Conservation (phyloP, 2,888 invertebrate genomes). For the Hemaris fuciformis region DNA sequence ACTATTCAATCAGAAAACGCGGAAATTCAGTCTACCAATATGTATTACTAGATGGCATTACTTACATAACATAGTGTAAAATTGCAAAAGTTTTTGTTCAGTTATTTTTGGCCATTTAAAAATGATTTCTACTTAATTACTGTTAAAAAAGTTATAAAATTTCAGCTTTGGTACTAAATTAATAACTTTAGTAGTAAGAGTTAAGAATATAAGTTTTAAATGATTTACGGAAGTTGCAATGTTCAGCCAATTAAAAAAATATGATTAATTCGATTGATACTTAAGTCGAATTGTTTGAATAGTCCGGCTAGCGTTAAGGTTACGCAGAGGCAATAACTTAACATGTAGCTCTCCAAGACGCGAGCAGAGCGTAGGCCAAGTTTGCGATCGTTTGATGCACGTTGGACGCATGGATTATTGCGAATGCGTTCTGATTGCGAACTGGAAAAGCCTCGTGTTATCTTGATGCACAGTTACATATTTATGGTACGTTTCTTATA, state of each 20-base stretch:
- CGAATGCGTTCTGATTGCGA: not conserved
- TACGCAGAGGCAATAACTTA: not conserved
- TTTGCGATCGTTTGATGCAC: not conserved
- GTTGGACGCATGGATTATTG: not conserved
- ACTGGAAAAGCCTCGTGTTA: not conserved
- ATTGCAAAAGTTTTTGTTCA: slow-evolving; percentile 15
- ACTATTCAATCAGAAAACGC: slow-evolving; percentile 14
- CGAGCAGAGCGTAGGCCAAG: not conserved
- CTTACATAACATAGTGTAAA: not conserved
- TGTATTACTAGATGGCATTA: slow-evolving; percentile 28
- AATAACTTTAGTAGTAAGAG: no score
- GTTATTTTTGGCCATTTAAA: not conserved
- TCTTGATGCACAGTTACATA: not conserved
- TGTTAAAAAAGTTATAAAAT: no score
- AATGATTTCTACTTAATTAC: no score
- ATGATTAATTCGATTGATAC: no score
- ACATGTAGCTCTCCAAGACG: no score
- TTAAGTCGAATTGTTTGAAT: no score
- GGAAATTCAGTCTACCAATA: not conserved
- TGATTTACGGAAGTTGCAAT: no score
- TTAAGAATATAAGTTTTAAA: no score
- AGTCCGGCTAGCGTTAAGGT: not conserved
- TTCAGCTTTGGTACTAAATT: no score
- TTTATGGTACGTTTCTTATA: not conserved
- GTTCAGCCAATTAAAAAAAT: no score